phyloP scores from a whole-genome alignment of 30 jellyfish, hydroid and myxozoan genomes.

The Hydractinia echinata region DNA sequence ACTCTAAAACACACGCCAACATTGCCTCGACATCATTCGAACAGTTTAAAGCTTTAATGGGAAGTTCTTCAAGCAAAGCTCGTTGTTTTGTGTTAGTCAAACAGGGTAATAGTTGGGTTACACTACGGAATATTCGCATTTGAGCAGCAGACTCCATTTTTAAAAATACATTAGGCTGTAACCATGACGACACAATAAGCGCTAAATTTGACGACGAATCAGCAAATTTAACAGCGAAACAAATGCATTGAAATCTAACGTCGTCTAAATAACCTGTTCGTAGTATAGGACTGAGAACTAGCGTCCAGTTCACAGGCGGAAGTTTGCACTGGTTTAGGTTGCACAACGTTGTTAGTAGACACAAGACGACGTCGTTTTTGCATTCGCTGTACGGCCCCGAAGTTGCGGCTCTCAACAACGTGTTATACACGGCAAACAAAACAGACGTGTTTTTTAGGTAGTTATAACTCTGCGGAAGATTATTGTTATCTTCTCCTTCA shows the following conservation, averaged over 20 bases:
- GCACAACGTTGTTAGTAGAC: slow-evolving; percentile 16
- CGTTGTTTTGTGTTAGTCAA: slow-evolving; percentile 26
- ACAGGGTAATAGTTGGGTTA: neutral
- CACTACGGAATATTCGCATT: neutral
- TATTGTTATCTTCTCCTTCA: neutral
- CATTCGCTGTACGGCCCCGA: slow-evolving; percentile 21
- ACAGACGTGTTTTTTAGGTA: slow-evolving; percentile 49
- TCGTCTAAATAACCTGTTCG: slow-evolving; percentile 43
- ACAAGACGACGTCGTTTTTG: neutral
- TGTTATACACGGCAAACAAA: slow-evolving; percentile 31
- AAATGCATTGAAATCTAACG: slow-evolving; percentile 34
- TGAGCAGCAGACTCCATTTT: neutral
- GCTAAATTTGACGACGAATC: slow-evolving; percentile 36
- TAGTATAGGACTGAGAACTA: slow-evolving; percentile 43
- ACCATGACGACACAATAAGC: slow-evolving; percentile 47
- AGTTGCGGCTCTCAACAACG: slow-evolving; percentile 38
- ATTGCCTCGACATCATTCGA: neutral
- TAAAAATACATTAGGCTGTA: slow-evolving; percentile 42
- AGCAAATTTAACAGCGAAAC: slow-evolving; percentile 37
- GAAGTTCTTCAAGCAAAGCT: slow-evolving; percentile 28
- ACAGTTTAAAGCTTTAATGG: neutral
- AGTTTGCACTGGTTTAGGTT: slow-evolving; percentile 15
- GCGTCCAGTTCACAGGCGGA: slow-evolving; percentile 80
- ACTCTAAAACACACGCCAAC: slow-evolving; percentile 16
- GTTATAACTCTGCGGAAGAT: slow-evolving; percentile 43